Evolutionary conservation across 2,113 vertebrate genomes (phyloP).

Genomic region (Oncorhynchus masou): DNA sequence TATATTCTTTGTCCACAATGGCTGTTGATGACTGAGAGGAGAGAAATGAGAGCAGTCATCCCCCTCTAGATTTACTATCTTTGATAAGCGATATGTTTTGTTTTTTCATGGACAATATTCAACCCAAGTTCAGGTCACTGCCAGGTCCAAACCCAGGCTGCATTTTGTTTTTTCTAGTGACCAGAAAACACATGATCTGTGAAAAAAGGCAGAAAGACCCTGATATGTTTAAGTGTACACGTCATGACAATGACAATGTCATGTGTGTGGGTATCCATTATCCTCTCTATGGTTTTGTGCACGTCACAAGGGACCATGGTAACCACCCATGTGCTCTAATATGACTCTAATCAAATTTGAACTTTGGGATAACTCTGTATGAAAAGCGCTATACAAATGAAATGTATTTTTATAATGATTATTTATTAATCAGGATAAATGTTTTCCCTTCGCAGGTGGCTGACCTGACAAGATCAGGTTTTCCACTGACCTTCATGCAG

Average conservation of each 20-base stretch:
- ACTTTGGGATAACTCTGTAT: conserved; percentile 4
- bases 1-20: conserved; percentile 42
- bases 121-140: conserved; percentile 25
- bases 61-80: conserved; percentile 31
- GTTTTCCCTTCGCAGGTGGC: conserved; percentile 56
- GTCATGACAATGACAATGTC: conserved; percentile 17
- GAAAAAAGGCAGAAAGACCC: not conserved
- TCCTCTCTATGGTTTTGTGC: no score
- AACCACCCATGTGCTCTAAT: conserved; percentile 8
- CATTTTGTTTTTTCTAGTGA: not conserved
- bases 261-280: conserved; percentile 16
- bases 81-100: conserved; percentile 37
- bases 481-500: conserved; percentile 20
- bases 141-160: not conserved
- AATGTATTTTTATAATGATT: conserved; percentile 14
- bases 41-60: conserved; percentile 33
- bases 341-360: conserved; percentile 32
- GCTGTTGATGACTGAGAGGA: conserved; percentile 47
- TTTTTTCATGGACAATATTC: not conserved
- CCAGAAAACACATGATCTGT: conserved; percentile 5
- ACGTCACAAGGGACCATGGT: no score
- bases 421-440: conserved; percentile 35
- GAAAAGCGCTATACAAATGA: not conserved
- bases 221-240: conserved; percentile 4
- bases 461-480: conserved; percentile 60